Percentiles rank a stretch among this genome's conserved stretches.
Conservation (phyloP, 2,113 vertebrate genomes). For the Clinocottus analis region DNA sequence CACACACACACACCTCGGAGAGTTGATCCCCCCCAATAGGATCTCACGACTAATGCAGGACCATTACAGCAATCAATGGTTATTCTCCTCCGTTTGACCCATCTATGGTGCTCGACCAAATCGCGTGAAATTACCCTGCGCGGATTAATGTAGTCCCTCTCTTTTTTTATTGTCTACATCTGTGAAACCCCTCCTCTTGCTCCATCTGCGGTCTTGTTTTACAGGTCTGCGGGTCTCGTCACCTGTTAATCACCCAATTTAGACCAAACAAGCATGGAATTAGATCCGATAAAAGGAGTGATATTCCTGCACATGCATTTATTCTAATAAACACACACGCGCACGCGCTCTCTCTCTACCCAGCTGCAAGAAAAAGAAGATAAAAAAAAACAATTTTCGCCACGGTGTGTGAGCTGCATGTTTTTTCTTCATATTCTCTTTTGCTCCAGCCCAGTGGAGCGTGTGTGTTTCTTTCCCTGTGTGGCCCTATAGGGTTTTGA, state of each 20-base stretch:
- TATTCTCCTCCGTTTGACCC: constrained; percentile 86
- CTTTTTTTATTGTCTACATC: constrained; percentile 75
- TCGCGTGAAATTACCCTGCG: constrained; percentile 90
- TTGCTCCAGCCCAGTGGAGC: constrained; percentile 81
- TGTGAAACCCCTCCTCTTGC: constrained; percentile 64
- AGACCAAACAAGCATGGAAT: constrained; percentile 81
- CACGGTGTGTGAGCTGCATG: constrained; percentile 80
- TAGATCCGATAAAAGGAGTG: constrained; percentile 56
- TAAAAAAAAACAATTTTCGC: constrained; percentile 85
- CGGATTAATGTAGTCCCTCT: constrained; percentile 86
- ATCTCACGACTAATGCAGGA: constrained; percentile 72
- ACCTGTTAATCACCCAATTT: constrained; percentile 88
- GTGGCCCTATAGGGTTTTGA: constrained; percentile 78
- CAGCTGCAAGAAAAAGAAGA: constrained; percentile 72
- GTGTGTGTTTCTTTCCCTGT: constrained; percentile 77
- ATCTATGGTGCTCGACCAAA: constrained; percentile 87
- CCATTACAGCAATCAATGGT: constrained; percentile 89
- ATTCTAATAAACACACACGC: background rate
- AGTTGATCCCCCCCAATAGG: constrained; percentile 76
- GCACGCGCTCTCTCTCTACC: constrained; percentile 15
- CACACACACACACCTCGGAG: constrained; percentile 36
- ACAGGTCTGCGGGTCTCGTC: constrained; percentile 48
- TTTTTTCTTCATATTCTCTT: constrained; percentile 63
- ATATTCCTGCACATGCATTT: constrained; percentile 5
- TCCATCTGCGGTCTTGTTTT: constrained; percentile 79